Conservation (phyloP, 2,888 invertebrate genomes). For the Dynastes maya region DNA sequence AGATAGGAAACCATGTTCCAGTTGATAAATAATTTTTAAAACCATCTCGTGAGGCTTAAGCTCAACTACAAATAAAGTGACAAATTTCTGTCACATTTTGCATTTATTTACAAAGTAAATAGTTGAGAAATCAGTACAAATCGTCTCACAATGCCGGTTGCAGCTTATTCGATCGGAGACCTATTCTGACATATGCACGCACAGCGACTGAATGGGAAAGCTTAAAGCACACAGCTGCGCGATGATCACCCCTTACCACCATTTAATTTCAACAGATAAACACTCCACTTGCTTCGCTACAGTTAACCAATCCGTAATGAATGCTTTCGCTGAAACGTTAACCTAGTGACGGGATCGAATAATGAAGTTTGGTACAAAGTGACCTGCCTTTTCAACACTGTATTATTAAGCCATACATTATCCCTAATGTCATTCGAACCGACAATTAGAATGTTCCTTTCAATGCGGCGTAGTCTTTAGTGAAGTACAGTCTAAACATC, state of each 20-base stretch:
- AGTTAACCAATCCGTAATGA: slow-evolving; percentile 52
- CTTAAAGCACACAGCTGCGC: slow-evolving; percentile 68
- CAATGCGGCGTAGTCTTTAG: background rate
- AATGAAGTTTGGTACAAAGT: slow-evolving; percentile 71
- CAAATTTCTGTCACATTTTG: slow-evolving; percentile 48
- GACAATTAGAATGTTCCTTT: slow-evolving; percentile 65
- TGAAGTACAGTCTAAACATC: slow-evolving; percentile 33
- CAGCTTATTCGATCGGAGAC: slow-evolving; percentile 62
- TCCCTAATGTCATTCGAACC: slow-evolving; percentile 68
- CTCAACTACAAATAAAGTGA: slow-evolving; percentile 42
- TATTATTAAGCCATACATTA: slow-evolving; percentile 71
- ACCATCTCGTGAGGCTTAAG: background rate
- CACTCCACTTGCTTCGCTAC: slow-evolving; percentile 4
- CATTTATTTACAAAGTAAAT: slow-evolving; percentile 65
- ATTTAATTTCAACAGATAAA: slow-evolving; percentile 58
- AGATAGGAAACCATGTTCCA: background rate
- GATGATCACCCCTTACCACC: slow-evolving; percentile 63
- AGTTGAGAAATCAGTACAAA: slow-evolving; percentile 65
- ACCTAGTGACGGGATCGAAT: slow-evolving; percentile 68
- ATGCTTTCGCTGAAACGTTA: slow-evolving; percentile 61
- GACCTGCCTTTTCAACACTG: slow-evolving; percentile 72
- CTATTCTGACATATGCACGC: slow-evolving; percentile 70
- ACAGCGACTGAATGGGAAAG: slow-evolving; percentile 64
- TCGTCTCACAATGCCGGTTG: slow-evolving; percentile 64
- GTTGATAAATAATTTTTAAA: background rate